A percentile compares a stretch with the other conserved stretches of the same genome.
Evolutionary conservation across 1,140 invertebrate genomes (phyloP).

Genomic region (Pollicipes pollicipes): DNA sequence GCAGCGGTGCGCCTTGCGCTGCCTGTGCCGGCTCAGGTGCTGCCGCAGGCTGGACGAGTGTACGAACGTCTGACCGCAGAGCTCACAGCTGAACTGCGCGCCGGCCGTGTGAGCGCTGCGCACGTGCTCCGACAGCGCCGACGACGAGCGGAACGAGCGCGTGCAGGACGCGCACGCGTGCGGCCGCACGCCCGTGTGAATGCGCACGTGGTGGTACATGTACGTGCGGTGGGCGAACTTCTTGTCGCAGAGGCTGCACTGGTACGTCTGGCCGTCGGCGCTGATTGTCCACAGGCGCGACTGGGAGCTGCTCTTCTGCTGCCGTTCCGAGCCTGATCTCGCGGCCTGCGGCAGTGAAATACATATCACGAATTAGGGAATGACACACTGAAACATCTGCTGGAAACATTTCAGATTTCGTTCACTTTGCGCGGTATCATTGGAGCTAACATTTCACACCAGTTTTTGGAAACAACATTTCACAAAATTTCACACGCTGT

Average conservation of each 20-base stretch:
- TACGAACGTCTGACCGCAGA: constrained; percentile 7
- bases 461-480: too few relatives aligned
- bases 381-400: neutral
- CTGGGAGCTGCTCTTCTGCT: neutral
- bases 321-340: neutral
- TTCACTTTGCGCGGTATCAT: neutral
- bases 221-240: constrained; percentile 17
- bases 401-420: neutral
- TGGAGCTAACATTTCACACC: neutral
- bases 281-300: neutral
- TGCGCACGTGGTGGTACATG: constrained; percentile 17
- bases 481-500: too few relatives aligned
- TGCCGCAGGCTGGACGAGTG: neutral
- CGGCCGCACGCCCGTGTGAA: constrained; percentile 16
- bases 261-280: constrained; percentile 8
- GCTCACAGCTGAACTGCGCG: constrained; percentile 11
- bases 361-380: neutral
- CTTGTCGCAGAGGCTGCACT: constrained; percentile 15
- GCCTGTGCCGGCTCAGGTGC: neutral
- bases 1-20: constrained; percentile 11
- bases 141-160: constrained; percentile 13
- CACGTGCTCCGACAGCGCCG: constrained; percentile 14
- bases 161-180: constrained; percentile 18
- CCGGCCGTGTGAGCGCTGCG: constrained; percentile 4
- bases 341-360: neutral